A percentile compares a stretch with the other conserved stretches of the same genome.
These are phyloP conservation scores for Podilymbus podiceps DNA, from an alignment of 2,113 vertebrate species.

Conservation along the genomic window DNA sequence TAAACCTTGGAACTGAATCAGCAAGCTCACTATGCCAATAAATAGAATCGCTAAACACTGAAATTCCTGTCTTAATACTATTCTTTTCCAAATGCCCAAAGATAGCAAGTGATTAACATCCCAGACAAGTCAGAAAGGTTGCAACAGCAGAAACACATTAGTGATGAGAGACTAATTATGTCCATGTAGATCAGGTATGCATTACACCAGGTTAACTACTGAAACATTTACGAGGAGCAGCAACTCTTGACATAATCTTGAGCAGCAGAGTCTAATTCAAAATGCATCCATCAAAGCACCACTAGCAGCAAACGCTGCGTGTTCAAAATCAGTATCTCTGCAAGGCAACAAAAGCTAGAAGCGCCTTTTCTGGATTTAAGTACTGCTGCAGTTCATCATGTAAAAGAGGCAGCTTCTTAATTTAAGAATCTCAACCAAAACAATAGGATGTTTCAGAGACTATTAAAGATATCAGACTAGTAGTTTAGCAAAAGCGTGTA, in stretches of 20 bases:
- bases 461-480: background rate
- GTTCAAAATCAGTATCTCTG: background rate
- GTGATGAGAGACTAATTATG: background rate
- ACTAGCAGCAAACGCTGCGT: background rate
- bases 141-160: background rate
- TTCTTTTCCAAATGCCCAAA: conserved; percentile 7
- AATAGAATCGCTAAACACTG: background rate
- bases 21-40: background rate
- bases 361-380: background rate
- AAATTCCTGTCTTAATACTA: background rate
- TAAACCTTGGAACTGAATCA: background rate
- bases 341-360: background rate
- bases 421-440: background rate
- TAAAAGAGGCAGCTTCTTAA: background rate
- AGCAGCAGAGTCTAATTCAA: background rate
- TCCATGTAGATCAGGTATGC: background rate
- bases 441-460: background rate
- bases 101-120: background rate
- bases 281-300: background rate
- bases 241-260: background rate
- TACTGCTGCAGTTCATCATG: background rate
- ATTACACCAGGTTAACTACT: background rate
- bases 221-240: background rate
- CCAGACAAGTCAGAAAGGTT: background rate
- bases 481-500: background rate